These are phyloP conservation scores for Drosophila santomea DNA, from an alignment of 1,140 invertebrate genomes.

Conservation along the genomic window DNA sequence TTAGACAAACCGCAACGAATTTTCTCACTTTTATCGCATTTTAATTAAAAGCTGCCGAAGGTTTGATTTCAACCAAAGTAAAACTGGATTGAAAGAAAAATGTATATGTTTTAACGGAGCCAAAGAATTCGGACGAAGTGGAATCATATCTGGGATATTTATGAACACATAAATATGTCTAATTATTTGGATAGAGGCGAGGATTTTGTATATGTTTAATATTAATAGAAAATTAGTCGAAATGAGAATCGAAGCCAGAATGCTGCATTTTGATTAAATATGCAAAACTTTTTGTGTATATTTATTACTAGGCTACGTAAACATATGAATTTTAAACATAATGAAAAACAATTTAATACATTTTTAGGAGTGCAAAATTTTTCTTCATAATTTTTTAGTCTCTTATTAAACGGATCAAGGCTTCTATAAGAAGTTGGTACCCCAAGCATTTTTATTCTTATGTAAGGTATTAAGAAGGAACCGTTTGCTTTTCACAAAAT, in stretches of 20 bases:
- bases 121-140: constrained; percentile 14
- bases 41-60: constrained; percentile 77
- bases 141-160: constrained; percentile 71
- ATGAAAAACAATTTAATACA: too few species aligned
- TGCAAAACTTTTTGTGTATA: too few species aligned
- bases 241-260: constrained; percentile 18
- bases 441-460: too few species aligned
- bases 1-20: constrained; percentile 75
- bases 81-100: constrained; percentile 42
- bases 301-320: too few species aligned
- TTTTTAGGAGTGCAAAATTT: too few species aligned
- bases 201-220: constrained; percentile 37
- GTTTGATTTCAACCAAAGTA: constrained; percentile 25
- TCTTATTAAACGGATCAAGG: too few species aligned
- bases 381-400: too few species aligned
- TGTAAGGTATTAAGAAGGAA: background rate
- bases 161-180: constrained; percentile 79
- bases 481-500: background rate
- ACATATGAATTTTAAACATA: too few species aligned
- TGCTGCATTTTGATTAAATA: background rate
- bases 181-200: constrained; percentile 72
- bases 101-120: constrained; percentile 4
- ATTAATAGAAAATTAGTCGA: constrained; percentile 33
- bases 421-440: too few species aligned
- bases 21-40: constrained; percentile 60